Evolutionary conservation across 2,113 vertebrate species (phyloP).

Genomic region (Sorex araneus): DNA sequence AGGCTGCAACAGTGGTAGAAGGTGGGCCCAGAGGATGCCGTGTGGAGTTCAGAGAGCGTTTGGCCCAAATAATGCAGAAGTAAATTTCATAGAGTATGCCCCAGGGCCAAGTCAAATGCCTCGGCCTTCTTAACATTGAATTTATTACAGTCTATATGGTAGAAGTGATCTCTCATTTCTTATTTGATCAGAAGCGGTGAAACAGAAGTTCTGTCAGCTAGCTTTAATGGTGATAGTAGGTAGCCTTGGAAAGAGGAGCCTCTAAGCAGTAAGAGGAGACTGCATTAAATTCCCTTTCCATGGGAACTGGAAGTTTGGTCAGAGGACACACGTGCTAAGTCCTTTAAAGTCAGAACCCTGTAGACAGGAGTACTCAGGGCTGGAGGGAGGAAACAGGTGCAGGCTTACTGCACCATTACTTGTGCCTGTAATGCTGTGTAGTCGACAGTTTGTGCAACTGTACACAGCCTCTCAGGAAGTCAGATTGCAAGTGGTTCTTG

Average conservation of each 20-base stretch:
- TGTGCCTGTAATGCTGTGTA: neutral
- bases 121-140: conserved; percentile 48
- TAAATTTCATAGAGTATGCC: conserved; percentile 70
- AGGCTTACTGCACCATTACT: neutral
- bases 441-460: neutral
- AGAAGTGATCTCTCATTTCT: conserved; percentile 35
- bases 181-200: neutral
- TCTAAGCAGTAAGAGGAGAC: neutral
- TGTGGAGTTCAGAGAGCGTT: neutral
- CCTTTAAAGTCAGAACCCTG: neutral
- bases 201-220: neutral
- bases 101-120: neutral
- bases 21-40: neutral
- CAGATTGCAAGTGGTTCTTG: neutral
- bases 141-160: conserved; percentile 23
- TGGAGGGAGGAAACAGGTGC: neutral
- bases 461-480: neutral
- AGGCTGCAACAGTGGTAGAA: neutral
- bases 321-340: neutral
- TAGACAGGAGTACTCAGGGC: conserved; percentile 1
- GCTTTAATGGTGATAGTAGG: neutral
- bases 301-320: conserved; percentile 7
- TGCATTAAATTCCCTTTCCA: neutral
- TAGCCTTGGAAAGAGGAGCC: neutral
- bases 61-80: neutral